Evolutionary conservation across 2,797 vertebrate genomes (phyloP).

Genomic region (Lacerta viridis): DNA sequence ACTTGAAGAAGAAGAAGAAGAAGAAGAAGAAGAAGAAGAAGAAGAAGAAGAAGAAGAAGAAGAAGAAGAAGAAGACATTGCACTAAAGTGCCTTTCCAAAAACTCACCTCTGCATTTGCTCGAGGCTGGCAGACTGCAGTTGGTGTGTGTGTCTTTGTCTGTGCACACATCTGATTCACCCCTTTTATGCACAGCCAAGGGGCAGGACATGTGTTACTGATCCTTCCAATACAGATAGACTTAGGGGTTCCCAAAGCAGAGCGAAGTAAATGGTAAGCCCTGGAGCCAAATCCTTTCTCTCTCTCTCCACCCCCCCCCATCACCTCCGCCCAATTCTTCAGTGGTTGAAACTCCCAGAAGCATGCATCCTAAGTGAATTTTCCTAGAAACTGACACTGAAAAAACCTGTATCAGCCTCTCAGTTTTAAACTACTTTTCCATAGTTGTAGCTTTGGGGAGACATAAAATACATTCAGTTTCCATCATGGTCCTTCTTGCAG

Average conservation of each 20-base stretch:
- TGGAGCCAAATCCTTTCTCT: not conserved
- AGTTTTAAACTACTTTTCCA: not conserved
- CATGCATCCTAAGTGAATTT: not conserved
- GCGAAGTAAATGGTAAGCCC: not conserved
- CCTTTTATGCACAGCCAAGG: not conserved
- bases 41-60: no score
- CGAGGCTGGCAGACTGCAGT: no score
- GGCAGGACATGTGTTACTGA: not conserved
- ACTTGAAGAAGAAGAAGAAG: no score
- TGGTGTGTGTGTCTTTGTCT: no score
- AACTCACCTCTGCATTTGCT: no score
- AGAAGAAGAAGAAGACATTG: no score
- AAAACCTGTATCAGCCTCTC: not conserved
- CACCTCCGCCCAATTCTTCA: not conserved
- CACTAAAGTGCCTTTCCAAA: no score
- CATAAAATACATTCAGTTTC: not conserved
- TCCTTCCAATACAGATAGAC: not conserved
- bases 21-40: no score
- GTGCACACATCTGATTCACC: no score
- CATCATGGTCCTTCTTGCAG: no score
- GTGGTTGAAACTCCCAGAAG: not conserved
- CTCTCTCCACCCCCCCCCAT: not conserved
- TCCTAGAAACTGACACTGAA: not conserved
- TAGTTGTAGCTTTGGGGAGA: not conserved
- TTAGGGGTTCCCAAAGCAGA: not conserved